These are phyloP conservation scores for Probaryconus sp. DNA, from an alignment of 1,140 invertebrate species.

Conservation along the genomic window DNA sequence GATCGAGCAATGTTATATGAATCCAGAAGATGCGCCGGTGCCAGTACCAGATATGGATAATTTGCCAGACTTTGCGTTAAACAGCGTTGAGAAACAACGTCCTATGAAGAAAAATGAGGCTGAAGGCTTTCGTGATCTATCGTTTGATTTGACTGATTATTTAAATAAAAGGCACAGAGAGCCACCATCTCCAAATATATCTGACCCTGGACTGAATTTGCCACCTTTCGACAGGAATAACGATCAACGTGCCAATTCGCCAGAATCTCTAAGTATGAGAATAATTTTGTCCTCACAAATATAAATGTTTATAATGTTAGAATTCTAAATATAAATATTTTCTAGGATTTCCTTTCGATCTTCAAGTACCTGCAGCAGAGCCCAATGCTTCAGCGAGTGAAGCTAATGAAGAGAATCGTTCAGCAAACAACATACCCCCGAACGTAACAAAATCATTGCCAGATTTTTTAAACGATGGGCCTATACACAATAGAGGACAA, in stretches of 20 bases:
- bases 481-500: conserved; percentile 79
- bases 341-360: conserved; percentile 70
- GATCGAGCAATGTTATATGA: conserved; percentile 79
- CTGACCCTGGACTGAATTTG: conserved; percentile 66
- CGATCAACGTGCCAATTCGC: conserved; percentile 48
- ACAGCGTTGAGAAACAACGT: conserved; percentile 66
- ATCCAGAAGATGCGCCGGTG: conserved; percentile 63
- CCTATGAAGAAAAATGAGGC: conserved; percentile 58
- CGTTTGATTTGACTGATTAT: conserved; percentile 70
- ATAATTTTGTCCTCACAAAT: background rate
- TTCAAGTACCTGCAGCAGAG: conserved; percentile 64
- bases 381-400: conserved; percentile 52
- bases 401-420: conserved; percentile 20
- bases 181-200: conserved; percentile 49
- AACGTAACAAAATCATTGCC: conserved; percentile 82
- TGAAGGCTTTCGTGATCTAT: conserved; percentile 59
- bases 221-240: conserved; percentile 59
- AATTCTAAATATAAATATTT: conserved; percentile 9
- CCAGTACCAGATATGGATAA: conserved; percentile 73
- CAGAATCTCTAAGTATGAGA: conserved; percentile 65
- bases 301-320: conserved; percentile 5
- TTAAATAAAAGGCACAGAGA: conserved; percentile 59
- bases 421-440: conserved; percentile 55
- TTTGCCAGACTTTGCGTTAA: conserved; percentile 78
- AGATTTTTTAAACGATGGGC: conserved; percentile 86